Base-by-base conservation (phyloP, 2,888 invertebrate genomes). In the Anthophora plumipes region DNA sequence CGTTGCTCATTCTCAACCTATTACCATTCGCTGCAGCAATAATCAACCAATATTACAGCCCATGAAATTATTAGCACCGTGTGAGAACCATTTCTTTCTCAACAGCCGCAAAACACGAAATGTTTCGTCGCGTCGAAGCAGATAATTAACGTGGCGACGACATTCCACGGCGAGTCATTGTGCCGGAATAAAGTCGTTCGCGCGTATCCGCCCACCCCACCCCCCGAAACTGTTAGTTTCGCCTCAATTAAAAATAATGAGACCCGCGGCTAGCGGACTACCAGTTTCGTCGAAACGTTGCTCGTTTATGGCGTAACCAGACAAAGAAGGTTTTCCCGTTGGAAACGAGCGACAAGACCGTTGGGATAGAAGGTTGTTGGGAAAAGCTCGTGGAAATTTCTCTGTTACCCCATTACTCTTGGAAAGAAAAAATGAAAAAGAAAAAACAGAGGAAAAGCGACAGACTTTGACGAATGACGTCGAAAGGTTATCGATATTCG, bases 191-290 rank as follows among this genome's bases (percentile, higher is more conserved):
- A 59, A 76, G 63, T 78, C 46, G 46, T 57, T 69, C 39, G 69
- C 57, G 41, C 41, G 41, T 67, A 68, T 22, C 52, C 54, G 39
- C 52, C 55, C 54, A 0, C 25, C 4, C 17, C 20, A 4, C 54
- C 6, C 41, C 25, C 31, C 43, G 41, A 74, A 67, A 68, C 61
- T 80, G 80, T 73, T 60, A 63, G 78, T 79, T 69, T 79, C 61
- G 60, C 64, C 64, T 79, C 74, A 79, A 80, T 80, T 80, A 80
- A 80, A 80, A 80, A 73, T 80, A 80, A 80, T 46, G 78, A 79
- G 80, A 68, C 61, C 17, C 52, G 25, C 59, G 64, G 63, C 69
- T 52, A n/a, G 17, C 64, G 41, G 67, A 37, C 52, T 46, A 22
- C 14, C 25, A 54, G 43, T 57, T 59, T 61, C 50, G 55, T 1